phyloP scores from a whole-genome alignment of 2,113 vertebrate species.

The Lamprologus speciosus region DNA sequence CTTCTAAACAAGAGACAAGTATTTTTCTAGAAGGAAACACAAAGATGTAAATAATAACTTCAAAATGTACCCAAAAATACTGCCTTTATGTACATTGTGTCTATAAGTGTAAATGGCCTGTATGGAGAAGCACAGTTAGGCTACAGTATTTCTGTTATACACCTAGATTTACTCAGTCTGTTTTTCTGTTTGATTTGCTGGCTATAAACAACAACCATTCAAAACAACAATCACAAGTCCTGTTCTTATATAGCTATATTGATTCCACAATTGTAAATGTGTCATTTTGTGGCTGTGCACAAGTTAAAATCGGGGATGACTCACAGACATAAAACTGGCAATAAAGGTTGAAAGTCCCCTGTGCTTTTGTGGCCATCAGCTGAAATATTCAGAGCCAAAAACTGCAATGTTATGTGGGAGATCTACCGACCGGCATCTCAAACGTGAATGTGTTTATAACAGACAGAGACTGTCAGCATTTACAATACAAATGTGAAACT shows the following conservation, averaged over 20 bases:
- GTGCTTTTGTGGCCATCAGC: neutral
- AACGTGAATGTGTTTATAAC: neutral
- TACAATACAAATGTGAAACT: neutral
- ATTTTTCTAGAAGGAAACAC: neutral
- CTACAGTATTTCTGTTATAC: neutral
- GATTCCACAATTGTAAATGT: neutral
- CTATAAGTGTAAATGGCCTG: neutral
- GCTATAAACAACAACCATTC: neutral
- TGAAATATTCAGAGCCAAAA: neutral
- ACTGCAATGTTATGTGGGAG: neutral
- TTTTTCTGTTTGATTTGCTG: neutral
- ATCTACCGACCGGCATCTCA: neutral
- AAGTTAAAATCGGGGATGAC: neutral
- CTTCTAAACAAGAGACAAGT: neutral
- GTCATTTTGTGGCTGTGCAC: neutral
- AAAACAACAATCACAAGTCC: neutral
- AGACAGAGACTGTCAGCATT: neutral
- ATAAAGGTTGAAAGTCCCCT: neutral
- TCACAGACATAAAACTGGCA: neutral
- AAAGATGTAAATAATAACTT: neutral
- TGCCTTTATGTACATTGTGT: neutral
- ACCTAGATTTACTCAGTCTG: neutral
- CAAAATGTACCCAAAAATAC: neutral
- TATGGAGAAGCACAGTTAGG: neutral
- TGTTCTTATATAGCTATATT: neutral